These are phyloP conservation scores for Lottia scabra DNA, from an alignment of 2,888 invertebrate genomes.

Conservation along the genomic window DNA sequence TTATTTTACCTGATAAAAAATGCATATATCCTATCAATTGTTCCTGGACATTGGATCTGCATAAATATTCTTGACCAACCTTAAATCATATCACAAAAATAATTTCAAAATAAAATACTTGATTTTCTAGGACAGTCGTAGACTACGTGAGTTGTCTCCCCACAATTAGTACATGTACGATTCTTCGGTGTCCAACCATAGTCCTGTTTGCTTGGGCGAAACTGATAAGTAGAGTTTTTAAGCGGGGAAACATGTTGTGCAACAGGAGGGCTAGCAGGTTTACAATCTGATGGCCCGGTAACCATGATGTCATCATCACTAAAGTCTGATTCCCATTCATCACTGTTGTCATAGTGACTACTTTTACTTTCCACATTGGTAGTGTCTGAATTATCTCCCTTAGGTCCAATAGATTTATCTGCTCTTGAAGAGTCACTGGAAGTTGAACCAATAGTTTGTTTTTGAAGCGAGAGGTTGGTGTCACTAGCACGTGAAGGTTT, in stretches of 20 bases:
- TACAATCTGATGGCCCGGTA: neutral
- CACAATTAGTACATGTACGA: constrained; percentile 35
- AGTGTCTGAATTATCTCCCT: neutral
- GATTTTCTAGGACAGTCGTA: constrained; percentile 33
- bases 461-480: no score
- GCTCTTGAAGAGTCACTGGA: neutral
- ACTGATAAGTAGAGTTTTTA: no score
- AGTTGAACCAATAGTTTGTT: no score
- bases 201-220: no score
- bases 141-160: constrained; percentile 32
- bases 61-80: no score
- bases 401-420: neutral
- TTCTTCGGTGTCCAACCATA: constrained; percentile 33
- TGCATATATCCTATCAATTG: no score
- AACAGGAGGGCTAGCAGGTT: no score
- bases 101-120: constrained; percentile 9
- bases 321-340: neutral
- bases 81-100: no score
- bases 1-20: no score
- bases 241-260: no score
- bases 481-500: no score
- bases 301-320: neutral
- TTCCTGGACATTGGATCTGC: no score
- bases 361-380: neutral
- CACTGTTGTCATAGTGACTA: neutral